Base-by-base conservation (phyloP, 2,113 vertebrate species). In the Camelus dromedarius region DNA sequence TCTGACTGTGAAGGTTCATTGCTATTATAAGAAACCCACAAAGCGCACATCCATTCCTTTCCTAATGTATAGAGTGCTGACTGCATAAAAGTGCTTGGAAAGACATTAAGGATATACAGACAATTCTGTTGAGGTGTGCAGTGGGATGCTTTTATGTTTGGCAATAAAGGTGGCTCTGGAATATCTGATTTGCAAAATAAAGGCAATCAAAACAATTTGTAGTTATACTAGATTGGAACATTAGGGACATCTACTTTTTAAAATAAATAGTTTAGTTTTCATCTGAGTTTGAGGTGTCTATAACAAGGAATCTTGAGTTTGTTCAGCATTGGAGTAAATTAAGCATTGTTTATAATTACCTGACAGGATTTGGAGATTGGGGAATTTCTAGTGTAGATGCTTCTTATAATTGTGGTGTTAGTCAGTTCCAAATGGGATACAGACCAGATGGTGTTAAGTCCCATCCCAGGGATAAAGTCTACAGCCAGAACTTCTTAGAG, bases 51-150 rank as follows among this genome's bases (percentile, higher is more conserved):
- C 86, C 38, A 46, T 97, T 93, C 77, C 62, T 96, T 88, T 62
- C 58, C 48, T 91, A 96, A 97, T 91, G 87, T 95, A 92, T 75
- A 95, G 91, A 82, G 82, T 97, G 91, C 90, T 98, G 96, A 98
- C 96, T 86, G 46, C 76, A 84, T 91, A 77, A 77, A 96, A 97
- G 93, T 93, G 13, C 89, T 93, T 86, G 38, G 84, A 88, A 90
- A 97, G 81, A 87, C 86, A 97, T 97, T 95, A 87, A 95, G 48
- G 32, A 38, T 54, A 30, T 32, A 73, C 42, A 73, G 79, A 50
- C 67, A 95, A 52, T 96, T 97, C 54, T 92, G 82, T 92, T 97
- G 96, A 98, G 75, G 66, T 97, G 46, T 96, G 82, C 93, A 97
- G 32, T 76, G 87, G 64, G 67, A 94, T 95, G 91, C 76, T 95